A percentile compares a stretch with the other conserved stretches of the same genome.
Evolutionary conservation across 1,140 invertebrate genomes (phyloP).

Genomic region (Formica exsecta): DNA sequence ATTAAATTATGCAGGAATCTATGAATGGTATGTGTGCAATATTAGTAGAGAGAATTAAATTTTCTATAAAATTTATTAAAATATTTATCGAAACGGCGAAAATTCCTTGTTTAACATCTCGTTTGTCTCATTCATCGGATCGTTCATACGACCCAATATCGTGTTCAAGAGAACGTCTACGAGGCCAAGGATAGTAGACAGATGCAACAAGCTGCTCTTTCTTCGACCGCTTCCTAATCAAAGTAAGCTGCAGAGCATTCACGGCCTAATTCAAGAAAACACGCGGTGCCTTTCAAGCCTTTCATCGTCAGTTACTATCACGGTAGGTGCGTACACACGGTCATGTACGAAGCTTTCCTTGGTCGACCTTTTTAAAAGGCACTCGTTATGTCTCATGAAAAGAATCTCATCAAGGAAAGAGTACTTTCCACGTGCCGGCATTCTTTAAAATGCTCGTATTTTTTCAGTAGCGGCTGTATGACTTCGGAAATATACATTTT

Average conservation of each 20-base stretch:
- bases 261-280: conserved; percentile 83
- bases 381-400: conserved; percentile 76
- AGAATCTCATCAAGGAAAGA: conserved; percentile 7
- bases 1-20: no score
- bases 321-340: conserved; percentile 66
- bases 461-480: background rate
- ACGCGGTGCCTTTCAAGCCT: conserved; percentile 79
- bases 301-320: conserved; percentile 75
- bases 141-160: background rate
- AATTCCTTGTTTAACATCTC: background rate
- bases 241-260: conserved; percentile 77
- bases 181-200: conserved; percentile 67
- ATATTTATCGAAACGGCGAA: background rate
- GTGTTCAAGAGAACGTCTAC: background rate
- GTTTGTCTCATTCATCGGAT: background rate
- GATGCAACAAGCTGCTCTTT: conserved; percentile 79
- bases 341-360: conserved; percentile 61
- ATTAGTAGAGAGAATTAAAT: no score
- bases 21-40: no score
- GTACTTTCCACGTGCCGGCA: background rate
- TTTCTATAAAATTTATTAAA: no score
- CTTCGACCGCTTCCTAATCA: conserved; percentile 79
- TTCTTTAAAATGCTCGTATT: conserved; percentile 11
- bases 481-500: conserved; percentile 35
- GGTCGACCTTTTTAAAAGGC: conserved; percentile 67